These are phyloP conservation scores for Diplazon laetatorius DNA, from an alignment of 2,888 invertebrate species.

Conservation along the genomic window DNA sequence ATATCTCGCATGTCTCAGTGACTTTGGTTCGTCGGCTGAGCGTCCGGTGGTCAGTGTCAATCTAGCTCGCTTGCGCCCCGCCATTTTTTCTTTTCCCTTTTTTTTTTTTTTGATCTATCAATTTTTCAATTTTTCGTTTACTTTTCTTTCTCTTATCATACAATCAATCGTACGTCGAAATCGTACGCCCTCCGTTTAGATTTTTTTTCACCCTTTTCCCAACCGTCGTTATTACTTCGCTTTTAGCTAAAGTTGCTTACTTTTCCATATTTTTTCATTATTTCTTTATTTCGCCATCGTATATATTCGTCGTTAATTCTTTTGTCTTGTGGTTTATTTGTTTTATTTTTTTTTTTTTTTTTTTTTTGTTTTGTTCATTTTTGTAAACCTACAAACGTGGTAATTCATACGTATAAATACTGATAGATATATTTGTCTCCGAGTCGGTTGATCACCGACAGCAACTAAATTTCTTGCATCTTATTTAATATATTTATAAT, in stretches of 20 bases:
- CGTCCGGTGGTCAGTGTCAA: constrained; percentile 60
- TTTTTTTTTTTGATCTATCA: background rate
- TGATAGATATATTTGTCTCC: constrained; percentile 77
- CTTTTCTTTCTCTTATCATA: constrained; percentile 36
- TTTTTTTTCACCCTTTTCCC: background rate
- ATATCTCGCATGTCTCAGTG: constrained; percentile 48
- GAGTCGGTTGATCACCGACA: constrained; percentile 44
- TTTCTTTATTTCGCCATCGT: constrained; percentile 19
- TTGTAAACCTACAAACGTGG: constrained; percentile 61
- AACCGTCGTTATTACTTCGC: constrained; percentile 19
- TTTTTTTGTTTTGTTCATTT: constrained; percentile 22
- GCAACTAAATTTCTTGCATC: constrained; percentile 46
- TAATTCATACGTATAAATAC: constrained; percentile 75
- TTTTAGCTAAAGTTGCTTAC: constrained; percentile 24
- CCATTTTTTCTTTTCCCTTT: constrained; percentile 4
- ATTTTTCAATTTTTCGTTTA: background rate
- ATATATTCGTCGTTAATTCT: constrained; percentile 16
- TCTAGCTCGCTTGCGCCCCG: constrained; percentile 51
- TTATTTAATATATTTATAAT: constrained; percentile 65
- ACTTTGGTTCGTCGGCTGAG: constrained; percentile 56
- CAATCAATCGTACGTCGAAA: constrained; percentile 50
- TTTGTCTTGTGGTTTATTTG: constrained; percentile 20
- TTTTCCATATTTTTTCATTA: background rate
- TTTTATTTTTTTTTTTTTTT: constrained; percentile 27
- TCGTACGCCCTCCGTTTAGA: constrained; percentile 12